phyloP scores from a whole-genome alignment of 2,113 vertebrate genomes.

The Anser brachyrhynchus region DNA sequence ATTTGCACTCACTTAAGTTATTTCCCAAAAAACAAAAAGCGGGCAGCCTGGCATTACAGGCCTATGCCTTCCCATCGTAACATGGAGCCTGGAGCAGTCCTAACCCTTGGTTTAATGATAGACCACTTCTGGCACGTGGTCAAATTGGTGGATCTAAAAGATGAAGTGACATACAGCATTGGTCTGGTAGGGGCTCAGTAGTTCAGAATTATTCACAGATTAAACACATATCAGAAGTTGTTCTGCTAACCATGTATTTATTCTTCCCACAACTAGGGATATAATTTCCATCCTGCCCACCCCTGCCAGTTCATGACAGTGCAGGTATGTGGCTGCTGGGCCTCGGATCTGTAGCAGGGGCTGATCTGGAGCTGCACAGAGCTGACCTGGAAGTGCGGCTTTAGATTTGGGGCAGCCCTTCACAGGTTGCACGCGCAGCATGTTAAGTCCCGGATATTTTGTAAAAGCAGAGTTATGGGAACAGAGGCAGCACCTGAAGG shows the following conservation, averaged over 20 bases:
- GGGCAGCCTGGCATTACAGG: neutral
- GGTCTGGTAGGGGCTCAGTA: neutral
- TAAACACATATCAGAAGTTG: neutral
- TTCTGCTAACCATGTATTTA: neutral
- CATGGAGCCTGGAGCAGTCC: neutral
- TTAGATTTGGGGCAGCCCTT: neutral
- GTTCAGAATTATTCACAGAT: neutral
- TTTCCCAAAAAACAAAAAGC: neutral
- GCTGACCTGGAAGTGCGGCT: neutral
- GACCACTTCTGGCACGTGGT: neutral
- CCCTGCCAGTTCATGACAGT: neutral
- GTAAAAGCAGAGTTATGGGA: neutral
- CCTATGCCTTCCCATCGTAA: neutral
- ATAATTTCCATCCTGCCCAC: neutral
- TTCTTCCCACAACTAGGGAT: neutral
- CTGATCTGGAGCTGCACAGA: neutral
- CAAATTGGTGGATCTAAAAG: neutral
- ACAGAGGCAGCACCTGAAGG: neutral
- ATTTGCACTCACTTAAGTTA: neutral
- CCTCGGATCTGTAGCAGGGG: neutral
- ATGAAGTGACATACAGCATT: fast-evolving
- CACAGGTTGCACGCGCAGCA: neutral
- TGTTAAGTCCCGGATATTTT: neutral
- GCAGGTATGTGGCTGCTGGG: neutral
- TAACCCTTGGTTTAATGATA: neutral